Evolutionary conservation across 2,797 vertebrate species (phyloP), one percentile per base, ranked within the genome.

Genomic region (Eutrigla gurnardus): DNA sequence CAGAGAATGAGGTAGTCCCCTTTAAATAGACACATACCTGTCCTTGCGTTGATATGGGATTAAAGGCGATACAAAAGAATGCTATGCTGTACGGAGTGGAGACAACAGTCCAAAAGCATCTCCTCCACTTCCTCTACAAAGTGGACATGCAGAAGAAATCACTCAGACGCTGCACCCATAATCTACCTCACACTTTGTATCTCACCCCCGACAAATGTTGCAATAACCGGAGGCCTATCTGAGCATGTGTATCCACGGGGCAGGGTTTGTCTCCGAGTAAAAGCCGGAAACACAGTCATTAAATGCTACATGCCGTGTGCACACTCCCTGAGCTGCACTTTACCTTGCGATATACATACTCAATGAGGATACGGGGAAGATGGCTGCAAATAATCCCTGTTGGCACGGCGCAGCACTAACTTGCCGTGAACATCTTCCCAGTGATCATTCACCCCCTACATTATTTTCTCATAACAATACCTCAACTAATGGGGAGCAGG

Each of bases 161-260:
- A 54, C 35, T 77, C 52, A 45, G 57, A 84, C 12, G 72, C 78
- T 85, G 71, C 73, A 57, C 81, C 82, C 75, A 70, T 61, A 65
- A 25, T 40, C 64, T 72, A n/a, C 57, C 73, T 72, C 64, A 73
- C 77, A 83, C 75, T 61, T 71, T 86, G 65, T 78, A 87, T 83
- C 73, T 69, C 73, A 83, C 77, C 73, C 5, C 83, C 12, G 35
- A 62, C 46, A 55, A 77, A 86, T 92, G 88, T 90, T 82, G 92
- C 81, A 93, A 90, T 78, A 90, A 78, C 72, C 81, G 12, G 67
- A 53, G 63, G 84, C 74, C 73, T 78, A 90, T 86, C 75, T 47
- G 67, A 82, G 65, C 77, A 75, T 85, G 86, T 88, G 88, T 89
- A 61, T 80, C 84, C 83, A 83, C 83, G 52, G 84, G 88, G 88